A percentile compares a stretch with the other conserved stretches of the same genome.
Evolutionary conservation across 2,113 vertebrate genomes (phyloP).

Genomic region (Symphodus melops): DNA sequence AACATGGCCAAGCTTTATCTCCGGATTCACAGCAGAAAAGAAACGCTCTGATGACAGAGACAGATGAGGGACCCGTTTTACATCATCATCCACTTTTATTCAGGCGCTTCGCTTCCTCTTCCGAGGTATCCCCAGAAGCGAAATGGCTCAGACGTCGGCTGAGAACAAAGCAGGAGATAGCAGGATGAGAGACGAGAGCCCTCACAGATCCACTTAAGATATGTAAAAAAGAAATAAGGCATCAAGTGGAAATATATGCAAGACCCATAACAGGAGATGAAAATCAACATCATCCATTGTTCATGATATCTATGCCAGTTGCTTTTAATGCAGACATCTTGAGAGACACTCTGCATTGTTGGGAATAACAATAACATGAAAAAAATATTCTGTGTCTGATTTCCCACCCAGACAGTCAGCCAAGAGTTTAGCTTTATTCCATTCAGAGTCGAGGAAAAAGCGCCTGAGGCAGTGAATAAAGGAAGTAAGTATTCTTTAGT

Average conservation of each 20-base stretch:
- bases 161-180: constrained; percentile 35
- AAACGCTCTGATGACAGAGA: not conserved
- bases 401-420: constrained; percentile 29
- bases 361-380: constrained; percentile 30
- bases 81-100: constrained; percentile 32
- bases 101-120: constrained; percentile 13
- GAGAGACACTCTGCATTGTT: constrained; percentile 34
- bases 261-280: constrained; percentile 35
- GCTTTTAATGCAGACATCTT: constrained; percentile 37
- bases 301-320: constrained; percentile 26
- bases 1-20: constrained; percentile 10
- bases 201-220: constrained; percentile 56
- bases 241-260: constrained; percentile 23
- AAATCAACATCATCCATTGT: constrained; percentile 53
- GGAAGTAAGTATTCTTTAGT: not conserved
- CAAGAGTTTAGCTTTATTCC: constrained; percentile 43
- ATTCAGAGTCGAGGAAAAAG: constrained; percentile 3
- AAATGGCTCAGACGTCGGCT: constrained; percentile 14
- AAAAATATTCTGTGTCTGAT: constrained; percentile 17
- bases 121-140: constrained; percentile 1
- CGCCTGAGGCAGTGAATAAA: not conserved
- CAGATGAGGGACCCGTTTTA: constrained; percentile 17
- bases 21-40: constrained; percentile 22
- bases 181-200: not conserved
- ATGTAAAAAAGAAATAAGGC: constrained; percentile 36